Evolutionary conservation across 2,888 invertebrate species (phyloP), one percentile per base, ranked within the genome.

Genomic region (Agrypnus murinus): DNA sequence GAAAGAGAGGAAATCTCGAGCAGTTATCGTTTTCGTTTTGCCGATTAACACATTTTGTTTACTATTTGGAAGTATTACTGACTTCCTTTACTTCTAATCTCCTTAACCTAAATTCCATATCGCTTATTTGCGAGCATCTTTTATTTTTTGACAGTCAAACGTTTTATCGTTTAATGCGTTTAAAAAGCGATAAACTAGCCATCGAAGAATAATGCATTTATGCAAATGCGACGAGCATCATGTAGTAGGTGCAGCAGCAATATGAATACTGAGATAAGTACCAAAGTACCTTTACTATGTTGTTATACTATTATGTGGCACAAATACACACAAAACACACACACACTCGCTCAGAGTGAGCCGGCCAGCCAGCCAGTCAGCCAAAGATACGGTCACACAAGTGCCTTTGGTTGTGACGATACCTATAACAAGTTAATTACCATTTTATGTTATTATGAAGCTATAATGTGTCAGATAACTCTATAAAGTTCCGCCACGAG

Each of bases 371-470:
- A 55, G 25, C 25, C 48, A 32, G 63, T 19, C 48, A 32, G 63
- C 48, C 46, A 31, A 17, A 63, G 63, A 63, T 45, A 64, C 58
- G 32, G 43, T 15, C 50, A 60, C 53, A 17, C 38, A 25, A 34
- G 43, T 50, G 32, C 25, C 48, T 53, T 45, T 53, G 70, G 67
- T 40, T 62, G 65, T 68, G 68, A 65, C 60, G 69, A 53, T 64
- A 59, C 57, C 72, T 67, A 75, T 75, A 75, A 75, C 71, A 74
- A 75, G 71, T 74, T 75, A 76, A 77, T 77, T 77, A 76, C 74
- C 75, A 75, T 75, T 77, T 77, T 77, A 76, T 74, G 75, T 75
- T 75, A 75, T 76, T 75, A 76, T 74, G 71, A 70, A 72, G 71
- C 74, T 69, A 73, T 77, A 76, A 77, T 69, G 74, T 76, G 75